phyloP scores from a whole-genome alignment of 2,888 invertebrate species.

The Peribatodes rhomboidaria region DNA sequence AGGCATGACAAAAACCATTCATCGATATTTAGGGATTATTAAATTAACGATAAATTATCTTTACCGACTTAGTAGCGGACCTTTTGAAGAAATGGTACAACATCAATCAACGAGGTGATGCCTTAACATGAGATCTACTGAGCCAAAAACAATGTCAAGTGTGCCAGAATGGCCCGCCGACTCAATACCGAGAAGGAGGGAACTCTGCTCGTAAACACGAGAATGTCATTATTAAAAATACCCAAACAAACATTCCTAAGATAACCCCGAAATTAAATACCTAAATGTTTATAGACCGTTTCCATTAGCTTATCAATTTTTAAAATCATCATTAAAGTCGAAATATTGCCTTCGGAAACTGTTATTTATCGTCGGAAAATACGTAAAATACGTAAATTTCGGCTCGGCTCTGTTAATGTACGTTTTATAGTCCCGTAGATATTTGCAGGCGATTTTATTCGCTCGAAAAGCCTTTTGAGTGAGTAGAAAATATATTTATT shows the following conservation, averaged over 20 bases:
- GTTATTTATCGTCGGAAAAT: conserved; percentile 48
- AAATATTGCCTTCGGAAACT: conserved; percentile 49
- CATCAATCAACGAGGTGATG: too few relatives aligned
- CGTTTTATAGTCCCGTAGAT: conserved; percentile 47
- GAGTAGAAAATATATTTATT: conserved; percentile 34
- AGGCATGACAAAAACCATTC: too few relatives aligned
- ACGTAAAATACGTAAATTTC: conserved; percentile 44
- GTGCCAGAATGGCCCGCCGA: neutral
- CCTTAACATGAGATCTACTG: neutral
- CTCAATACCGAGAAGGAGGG: neutral
- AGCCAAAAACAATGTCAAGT: neutral
- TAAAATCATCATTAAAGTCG: conserved; percentile 49
- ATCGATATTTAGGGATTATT: too few relatives aligned
- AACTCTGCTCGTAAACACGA: neutral
- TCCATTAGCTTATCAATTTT: conserved; percentile 51
- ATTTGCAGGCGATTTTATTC: conserved; percentile 42
- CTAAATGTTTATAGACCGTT: conserved; percentile 37
- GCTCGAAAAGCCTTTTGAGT: conserved; percentile 34
- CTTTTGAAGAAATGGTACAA: too few relatives aligned
- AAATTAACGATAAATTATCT: too few relatives aligned
- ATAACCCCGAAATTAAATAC: conserved; percentile 16
- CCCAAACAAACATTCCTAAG: conserved; percentile 22
- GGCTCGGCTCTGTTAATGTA: conserved; percentile 37
- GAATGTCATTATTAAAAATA: conserved; percentile 7
- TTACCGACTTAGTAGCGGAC: too few relatives aligned